phyloP scores from a whole-genome alignment of 2,888 invertebrate species.

The Norana najaformis region DNA sequence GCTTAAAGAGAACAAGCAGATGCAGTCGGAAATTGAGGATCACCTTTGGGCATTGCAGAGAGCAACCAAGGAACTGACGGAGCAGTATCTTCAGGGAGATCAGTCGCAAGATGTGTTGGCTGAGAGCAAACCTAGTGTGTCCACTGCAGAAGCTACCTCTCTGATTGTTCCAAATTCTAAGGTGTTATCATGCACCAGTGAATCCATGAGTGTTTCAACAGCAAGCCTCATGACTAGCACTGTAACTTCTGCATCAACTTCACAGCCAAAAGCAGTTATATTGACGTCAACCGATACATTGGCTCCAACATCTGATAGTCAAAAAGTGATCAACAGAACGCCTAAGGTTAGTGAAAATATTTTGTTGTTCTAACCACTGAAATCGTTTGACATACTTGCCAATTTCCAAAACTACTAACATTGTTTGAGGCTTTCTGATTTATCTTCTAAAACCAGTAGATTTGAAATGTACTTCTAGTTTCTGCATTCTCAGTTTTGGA shows the following conservation, averaged over 20 bases:
- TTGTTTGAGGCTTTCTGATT: background rate
- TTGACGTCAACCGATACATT: background rate
- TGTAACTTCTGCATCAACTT: background rate
- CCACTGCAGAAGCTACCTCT: background rate
- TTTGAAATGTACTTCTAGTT: background rate
- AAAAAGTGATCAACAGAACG: background rate
- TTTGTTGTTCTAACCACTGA: background rate
- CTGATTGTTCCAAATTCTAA: background rate
- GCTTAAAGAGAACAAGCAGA: constrained; percentile 8
- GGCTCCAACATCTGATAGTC: background rate
- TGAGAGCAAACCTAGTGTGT: background rate
- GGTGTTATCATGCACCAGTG: background rate
- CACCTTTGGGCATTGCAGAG: background rate
- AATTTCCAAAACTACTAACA: no score
- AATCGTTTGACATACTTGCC: background rate
- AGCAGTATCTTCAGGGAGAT: background rate
- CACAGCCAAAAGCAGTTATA: background rate
- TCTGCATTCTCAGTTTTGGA: background rate
- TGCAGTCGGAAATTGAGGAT: background rate
- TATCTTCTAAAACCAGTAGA: no score
- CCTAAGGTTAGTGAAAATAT: constrained; percentile 13
- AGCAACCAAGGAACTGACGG: constrained; percentile 1
- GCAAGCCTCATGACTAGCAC: background rate
- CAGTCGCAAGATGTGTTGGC: background rate
- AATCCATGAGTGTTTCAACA: background rate